These are phyloP conservation scores for Lasioglossum morio DNA, from an alignment of 2,888 invertebrate genomes.

Conservation along the genomic window DNA sequence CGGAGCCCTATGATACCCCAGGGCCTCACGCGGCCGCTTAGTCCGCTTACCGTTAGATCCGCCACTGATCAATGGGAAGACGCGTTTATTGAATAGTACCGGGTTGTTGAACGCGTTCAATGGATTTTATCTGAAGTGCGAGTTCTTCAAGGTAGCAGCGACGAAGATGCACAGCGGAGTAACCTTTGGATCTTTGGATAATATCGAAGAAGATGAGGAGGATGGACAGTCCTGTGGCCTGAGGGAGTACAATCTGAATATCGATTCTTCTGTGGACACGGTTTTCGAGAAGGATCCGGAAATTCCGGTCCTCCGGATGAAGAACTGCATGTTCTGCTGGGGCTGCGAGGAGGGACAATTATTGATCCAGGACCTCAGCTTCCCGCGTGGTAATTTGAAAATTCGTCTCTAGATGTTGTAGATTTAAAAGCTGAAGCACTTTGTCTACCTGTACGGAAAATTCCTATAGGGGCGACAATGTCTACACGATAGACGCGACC, in stretches of 20 bases:
- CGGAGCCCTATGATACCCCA: no score
- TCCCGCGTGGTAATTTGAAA: constrained; percentile 83
- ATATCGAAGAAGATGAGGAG: constrained; percentile 81
- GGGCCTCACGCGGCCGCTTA: no score
- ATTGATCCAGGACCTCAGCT: constrained; percentile 79
- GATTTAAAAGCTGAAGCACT: no score
- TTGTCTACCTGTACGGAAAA: no score
- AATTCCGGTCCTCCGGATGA: constrained; percentile 65
- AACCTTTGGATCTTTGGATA: constrained; percentile 77
- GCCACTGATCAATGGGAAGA: no score
- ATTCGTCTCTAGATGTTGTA: background rate
- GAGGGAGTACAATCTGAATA: constrained; percentile 65
- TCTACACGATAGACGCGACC: no score
- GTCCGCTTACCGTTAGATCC: no score
- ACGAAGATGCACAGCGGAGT: constrained; percentile 64
- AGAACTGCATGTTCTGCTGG: constrained; percentile 85
- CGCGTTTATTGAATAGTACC: no score
- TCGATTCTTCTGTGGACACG: constrained; percentile 70
- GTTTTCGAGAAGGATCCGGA: constrained; percentile 72
- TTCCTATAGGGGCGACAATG: no score
- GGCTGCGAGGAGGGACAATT: constrained; percentile 77
- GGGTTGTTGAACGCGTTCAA: no score
- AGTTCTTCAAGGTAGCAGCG: constrained; percentile 57
- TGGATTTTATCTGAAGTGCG: background rate
- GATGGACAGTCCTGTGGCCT: constrained; percentile 31